phyloP scores from a whole-genome alignment of 2,888 invertebrate genomes.

The Drosophila subquinaria region DNA sequence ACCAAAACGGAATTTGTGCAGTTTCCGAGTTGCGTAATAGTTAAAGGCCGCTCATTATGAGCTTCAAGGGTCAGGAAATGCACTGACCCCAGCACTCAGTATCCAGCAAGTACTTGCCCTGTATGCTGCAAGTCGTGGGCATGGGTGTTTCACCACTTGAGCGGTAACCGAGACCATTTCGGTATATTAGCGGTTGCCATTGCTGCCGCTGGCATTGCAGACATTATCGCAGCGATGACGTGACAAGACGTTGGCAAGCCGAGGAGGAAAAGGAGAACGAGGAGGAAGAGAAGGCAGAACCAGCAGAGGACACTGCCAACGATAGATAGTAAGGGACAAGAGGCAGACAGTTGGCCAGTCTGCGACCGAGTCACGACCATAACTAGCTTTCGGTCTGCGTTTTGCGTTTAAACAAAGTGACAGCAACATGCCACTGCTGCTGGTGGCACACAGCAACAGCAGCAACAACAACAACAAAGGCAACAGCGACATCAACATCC shows the following conservation, averaged over 20 bases:
- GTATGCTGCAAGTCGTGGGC: not conserved
- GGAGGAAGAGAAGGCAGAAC: not conserved
- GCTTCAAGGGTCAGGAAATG: slow-evolving; percentile 14
- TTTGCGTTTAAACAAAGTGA: slow-evolving; percentile 61
- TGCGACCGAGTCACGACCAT: slow-evolving; percentile 51
- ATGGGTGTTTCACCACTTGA: slow-evolving; percentile 20
- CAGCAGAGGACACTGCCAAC: slow-evolving; percentile 1
- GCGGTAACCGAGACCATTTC: slow-evolving; percentile 18
- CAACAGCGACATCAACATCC: slow-evolving; percentile 27
- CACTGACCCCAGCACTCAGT: not conserved
- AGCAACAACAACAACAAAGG: slow-evolving; percentile 10
- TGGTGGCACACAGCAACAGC: slow-evolving; percentile 43
- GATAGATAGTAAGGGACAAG: not conserved
- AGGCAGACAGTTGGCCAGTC: slow-evolving; percentile 18
- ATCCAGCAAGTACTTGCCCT: not conserved
- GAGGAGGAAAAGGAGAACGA: not conserved
- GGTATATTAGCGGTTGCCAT: slow-evolving; percentile 52
- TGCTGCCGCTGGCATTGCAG: slow-evolving; percentile 50
- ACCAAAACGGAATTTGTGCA: slow-evolving; percentile 49
- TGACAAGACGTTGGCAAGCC: slow-evolving; percentile 37
- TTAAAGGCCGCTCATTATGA: not conserved
- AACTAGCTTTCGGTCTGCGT: slow-evolving; percentile 61
- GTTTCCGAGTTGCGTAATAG: slow-evolving; percentile 42
- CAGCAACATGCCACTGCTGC: slow-evolving; percentile 57
- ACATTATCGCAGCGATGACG: slow-evolving; percentile 53